Evolutionary conservation across 2,797 vertebrate genomes (phyloP).

Genomic region (Lepus oiostolus): DNA sequence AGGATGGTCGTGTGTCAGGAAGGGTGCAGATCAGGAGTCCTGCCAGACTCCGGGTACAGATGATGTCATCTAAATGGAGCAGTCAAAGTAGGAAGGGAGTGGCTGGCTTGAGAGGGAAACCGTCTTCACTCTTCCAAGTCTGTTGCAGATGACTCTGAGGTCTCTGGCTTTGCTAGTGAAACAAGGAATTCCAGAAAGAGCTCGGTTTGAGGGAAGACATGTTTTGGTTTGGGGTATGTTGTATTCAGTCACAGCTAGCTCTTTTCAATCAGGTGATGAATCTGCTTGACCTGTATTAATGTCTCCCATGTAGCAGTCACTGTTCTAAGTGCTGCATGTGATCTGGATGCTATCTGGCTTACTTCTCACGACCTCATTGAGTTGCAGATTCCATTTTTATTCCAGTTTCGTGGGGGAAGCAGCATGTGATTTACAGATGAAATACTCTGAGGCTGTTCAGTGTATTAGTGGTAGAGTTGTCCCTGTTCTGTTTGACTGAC

Average conservation of each 20-base stretch:
- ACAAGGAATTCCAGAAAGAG: conserved; percentile 1
- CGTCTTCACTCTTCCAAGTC: not conserved
- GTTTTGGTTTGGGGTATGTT: conserved; percentile 4
- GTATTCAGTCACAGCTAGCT: not conserved
- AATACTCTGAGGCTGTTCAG: not conserved
- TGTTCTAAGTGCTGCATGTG: not conserved
- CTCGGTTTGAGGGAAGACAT: not conserved
- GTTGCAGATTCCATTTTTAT: not conserved
- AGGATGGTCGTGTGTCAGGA: not conserved
- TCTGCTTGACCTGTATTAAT: not conserved
- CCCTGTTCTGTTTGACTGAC: not conserved
- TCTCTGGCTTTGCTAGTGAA: not conserved
- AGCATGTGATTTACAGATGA: conserved; percentile 8
- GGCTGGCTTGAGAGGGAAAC: not conserved
- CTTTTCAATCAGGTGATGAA: not conserved
- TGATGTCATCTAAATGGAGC: not conserved
- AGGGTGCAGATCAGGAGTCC: not conserved
- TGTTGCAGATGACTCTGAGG: not conserved
- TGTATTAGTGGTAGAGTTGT: not conserved
- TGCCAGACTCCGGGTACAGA: too few species aligned
- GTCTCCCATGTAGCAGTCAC: not conserved
- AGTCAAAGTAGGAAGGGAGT: not conserved
- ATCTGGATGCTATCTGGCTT: not conserved
- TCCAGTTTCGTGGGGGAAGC: not conserved
- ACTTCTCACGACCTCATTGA: not conserved